Base-by-base conservation (phyloP, 2,113 vertebrate genomes). In the Tetrax tetrax region DNA sequence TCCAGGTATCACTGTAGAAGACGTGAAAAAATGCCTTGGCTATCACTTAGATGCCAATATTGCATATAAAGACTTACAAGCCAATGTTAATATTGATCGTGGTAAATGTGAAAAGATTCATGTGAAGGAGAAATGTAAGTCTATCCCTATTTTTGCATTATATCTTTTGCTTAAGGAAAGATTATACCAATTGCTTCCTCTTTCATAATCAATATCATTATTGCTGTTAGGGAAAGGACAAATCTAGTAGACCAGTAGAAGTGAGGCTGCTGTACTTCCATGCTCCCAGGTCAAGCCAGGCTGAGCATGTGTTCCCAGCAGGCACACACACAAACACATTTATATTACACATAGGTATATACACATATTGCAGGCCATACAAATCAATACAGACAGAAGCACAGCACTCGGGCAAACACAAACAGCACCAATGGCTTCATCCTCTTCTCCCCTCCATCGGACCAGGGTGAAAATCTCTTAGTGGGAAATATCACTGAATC, bases 21-120 rank as follows among this genome's bases (percentile, higher is more conserved):
- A 87, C 1, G 28, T 99, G 65, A 97, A 98, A 83, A 47, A 63
- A 3, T 99, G 99, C 38, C 47, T 99, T 0, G 98, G 98, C 37
- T 51, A 97, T 48, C 85, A 97, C 29, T 21, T 98, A 33, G 50
- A 25, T 14, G 35, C 27, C 7, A 25, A 45, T 18, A 1, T 97
- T 18, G 3, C 1, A 4, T 0, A 0, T 1, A 0, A 1, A 43
- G 4, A 1, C 3, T 1, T 18, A 23, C 4, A 56, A 2, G 3
- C 4, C 5, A 8, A 6, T 22, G 29, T 3, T 48, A 2, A 57
- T 1, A 0, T 27, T 21, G 61, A 79, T 25, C 0, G 4, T 2
- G 5, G 35, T 2, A 3, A 79, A 2, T 99, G 99, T 87, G 1
- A 54, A 10, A 48, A 33, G 1, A 11, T 89, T 2, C 12, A 13